Evolutionary conservation across 2,888 invertebrate species (phyloP), one percentile per base, ranked within the genome.

Genomic region (Antheraea assamensis): DNA sequence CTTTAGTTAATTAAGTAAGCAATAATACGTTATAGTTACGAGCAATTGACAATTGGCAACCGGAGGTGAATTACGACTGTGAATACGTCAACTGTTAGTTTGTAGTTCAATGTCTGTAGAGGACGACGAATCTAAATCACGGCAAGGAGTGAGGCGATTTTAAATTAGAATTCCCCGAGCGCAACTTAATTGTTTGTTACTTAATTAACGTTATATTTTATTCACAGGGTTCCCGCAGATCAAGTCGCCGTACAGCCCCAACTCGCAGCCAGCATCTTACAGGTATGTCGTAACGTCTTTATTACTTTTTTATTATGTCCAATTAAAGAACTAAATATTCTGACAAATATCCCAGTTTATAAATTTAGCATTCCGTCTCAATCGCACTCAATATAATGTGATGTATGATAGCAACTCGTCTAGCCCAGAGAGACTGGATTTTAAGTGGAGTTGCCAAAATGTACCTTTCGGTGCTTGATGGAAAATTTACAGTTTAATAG

Each of bases 221-320:
- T 87, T 81, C 79, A 79, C 95, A 96, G 96, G 96, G 78, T 96
- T 96, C 90, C 95, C 96, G 80, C 96, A 96, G 87, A 95, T 96
- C 87, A 96, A 96, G 92, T 95, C 96, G 68, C 95, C 96, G 70
- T 96, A 96, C 94, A 95, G 96, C 86, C 95, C 96, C 72, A 83
- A 87, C 78, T 94, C 95, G 77, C 96, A 96, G 85, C 95, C 95
- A n/a, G 74, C 96, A 96, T 83, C 94, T 96, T 83, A 91, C 95
- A 86, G 96, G 96, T 96, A 85, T 24, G 58, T 58, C 95, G 92
- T 75, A 71, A 70, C 71, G 70, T 49, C 71, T 74, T 73, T 74
- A 70, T 74, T 71, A 71, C 66, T 64, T 24, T 24, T 58, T 30
- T 5, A 19, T 71, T 71, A 21, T n/a, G 24, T 27, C 10, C 61